A percentile compares a stretch with the other conserved stretches of the same genome.
Evolutionary conservation across 2,888 invertebrate genomes (phyloP).

Genomic region (Idaea dimidiata): DNA sequence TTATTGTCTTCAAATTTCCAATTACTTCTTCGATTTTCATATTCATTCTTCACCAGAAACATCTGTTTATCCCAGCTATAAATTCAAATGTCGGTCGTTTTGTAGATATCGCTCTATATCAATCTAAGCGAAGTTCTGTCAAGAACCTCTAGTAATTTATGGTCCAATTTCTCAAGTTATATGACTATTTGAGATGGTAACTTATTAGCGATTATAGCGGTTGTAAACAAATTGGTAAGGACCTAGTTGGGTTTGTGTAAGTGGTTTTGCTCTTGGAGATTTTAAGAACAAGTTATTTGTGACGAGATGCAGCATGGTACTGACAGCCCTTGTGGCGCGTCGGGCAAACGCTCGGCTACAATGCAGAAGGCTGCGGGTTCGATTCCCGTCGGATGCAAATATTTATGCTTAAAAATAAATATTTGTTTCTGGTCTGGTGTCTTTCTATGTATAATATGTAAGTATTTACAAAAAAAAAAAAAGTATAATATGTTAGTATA

Average conservation of each 20-base stretch:
- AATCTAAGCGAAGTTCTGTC: slow-evolving; percentile 65
- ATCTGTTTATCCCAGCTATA: slow-evolving; percentile 49
- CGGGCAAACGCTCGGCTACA: too few relatives aligned
- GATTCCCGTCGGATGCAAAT: too few relatives aligned
- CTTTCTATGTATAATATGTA: too few relatives aligned
- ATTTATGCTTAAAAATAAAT: too few relatives aligned
- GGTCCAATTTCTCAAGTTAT: slow-evolving; percentile 49
- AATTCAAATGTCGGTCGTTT: slow-evolving; percentile 54
- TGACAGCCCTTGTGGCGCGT: too few relatives aligned
- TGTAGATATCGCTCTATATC: slow-evolving; percentile 60
- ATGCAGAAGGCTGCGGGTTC: too few relatives aligned
- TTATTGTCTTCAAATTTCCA: slow-evolving; percentile 3
- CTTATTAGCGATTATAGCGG: not conserved
- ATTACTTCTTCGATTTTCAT: slow-evolving; percentile 23
- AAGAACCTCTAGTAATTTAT: slow-evolving; percentile 58
- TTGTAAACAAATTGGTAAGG: not conserved
- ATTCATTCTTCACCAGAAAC: slow-evolving; percentile 25
- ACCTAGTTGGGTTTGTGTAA: not conserved
- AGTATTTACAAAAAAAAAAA: too few relatives aligned
- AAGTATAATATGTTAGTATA: too few relatives aligned
- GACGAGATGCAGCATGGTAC: too few relatives aligned
- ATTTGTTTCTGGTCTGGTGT: too few relatives aligned
- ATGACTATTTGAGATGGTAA: slow-evolving; percentile 33
- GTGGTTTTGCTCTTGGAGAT: too few relatives aligned
- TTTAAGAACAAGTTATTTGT: too few relatives aligned